These are phyloP conservation scores for Apistogramma diplotaenia DNA, from an alignment of 2,113 vertebrate species.

Conservation along the genomic window DNA sequence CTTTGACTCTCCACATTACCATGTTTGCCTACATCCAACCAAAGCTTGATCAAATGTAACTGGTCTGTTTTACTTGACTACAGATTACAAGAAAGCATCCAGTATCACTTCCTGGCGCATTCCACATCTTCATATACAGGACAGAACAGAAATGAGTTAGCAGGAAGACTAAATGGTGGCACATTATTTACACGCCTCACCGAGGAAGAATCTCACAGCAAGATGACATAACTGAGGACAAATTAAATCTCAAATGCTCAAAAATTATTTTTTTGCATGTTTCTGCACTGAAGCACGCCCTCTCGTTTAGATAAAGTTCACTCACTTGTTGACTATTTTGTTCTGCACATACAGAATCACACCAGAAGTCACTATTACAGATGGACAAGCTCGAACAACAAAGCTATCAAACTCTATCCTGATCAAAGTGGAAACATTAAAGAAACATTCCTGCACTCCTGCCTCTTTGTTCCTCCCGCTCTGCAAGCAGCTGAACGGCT, in stretches of 20 bases:
- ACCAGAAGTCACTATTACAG: neutral
- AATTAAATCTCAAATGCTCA: neutral
- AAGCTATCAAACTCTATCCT: neutral
- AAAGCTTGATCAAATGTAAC: too few species aligned
- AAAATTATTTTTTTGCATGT: neutral
- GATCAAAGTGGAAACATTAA: neutral
- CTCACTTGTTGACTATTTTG: neutral
- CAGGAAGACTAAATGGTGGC: neutral
- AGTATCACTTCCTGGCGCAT: neutral
- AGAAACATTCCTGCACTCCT: neutral
- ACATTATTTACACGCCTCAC: neutral
- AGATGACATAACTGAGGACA: neutral
- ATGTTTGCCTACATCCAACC: neutral
- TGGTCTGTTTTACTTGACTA: neutral
- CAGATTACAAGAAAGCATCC: neutral
- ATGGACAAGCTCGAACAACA: neutral
- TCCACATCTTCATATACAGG: neutral
- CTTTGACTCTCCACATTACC: neutral
- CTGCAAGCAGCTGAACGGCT: neutral
- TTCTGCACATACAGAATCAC: neutral
- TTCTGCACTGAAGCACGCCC: neutral
- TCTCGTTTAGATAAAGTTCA: too few species aligned
- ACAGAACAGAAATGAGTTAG: neutral
- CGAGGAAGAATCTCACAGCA: neutral
- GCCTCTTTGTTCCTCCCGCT: neutral